Conservation (phyloP, 1,140 invertebrate genomes). For the Holcopasites calliopsidis region DNA sequence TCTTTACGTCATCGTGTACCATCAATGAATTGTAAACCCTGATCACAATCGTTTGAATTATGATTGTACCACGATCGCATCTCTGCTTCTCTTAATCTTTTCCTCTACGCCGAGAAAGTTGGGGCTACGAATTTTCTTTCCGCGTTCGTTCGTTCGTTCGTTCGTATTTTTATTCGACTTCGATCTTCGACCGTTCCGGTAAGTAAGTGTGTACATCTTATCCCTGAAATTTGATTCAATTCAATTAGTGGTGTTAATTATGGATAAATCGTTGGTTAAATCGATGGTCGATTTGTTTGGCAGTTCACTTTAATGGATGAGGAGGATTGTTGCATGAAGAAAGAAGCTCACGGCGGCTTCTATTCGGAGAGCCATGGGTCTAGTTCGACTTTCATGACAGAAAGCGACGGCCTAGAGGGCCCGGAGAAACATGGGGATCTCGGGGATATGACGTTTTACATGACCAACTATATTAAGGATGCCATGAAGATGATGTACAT, state of each 20-base stretch:
- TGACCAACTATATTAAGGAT: conserved; percentile 91
- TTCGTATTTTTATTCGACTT: not conserved
- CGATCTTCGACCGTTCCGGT: not conserved
- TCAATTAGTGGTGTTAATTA: not conserved
- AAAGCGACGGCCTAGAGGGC: conserved; percentile 67
- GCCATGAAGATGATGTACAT: conserved; percentile 94
- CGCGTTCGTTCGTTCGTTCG: not conserved
- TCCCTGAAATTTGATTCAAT: not conserved
- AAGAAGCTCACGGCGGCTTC: conserved; percentile 57
- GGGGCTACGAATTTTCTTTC: not conserved
- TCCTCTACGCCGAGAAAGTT: too few relatives aligned
- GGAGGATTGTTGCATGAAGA: conserved; percentile 66
- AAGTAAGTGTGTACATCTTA: conserved; percentile 1
- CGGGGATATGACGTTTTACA: conserved; percentile 92
- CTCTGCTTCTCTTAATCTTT: not conserved
- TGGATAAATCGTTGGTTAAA: not conserved
- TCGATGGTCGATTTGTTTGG: not conserved
- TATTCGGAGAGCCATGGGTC: conserved; percentile 48
- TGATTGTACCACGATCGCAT: conserved; percentile 11
- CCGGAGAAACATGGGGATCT: conserved; percentile 80
- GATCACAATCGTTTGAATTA: conserved; percentile 23
- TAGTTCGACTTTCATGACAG: conserved; percentile 48
- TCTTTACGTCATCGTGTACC: conserved; percentile 43
- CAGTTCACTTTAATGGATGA: conserved; percentile 75
- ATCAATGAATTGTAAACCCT: conserved; percentile 42